Conservation (phyloP, 2,113 vertebrate genomes). For the Puffinus mauretanicus region DNA sequence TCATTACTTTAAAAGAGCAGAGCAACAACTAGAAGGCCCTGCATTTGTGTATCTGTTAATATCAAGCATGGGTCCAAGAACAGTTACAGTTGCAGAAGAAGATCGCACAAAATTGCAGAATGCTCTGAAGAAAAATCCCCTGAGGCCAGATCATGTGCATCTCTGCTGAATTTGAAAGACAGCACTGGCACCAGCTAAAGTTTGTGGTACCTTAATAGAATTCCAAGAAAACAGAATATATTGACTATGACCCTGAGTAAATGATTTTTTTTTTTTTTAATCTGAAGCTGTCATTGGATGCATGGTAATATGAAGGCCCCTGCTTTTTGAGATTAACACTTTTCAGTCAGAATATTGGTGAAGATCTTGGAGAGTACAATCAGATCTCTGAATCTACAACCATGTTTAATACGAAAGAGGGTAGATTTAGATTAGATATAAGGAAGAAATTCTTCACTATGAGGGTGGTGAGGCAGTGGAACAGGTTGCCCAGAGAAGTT, state of each 20-base stretch:
- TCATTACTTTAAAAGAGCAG: neutral
- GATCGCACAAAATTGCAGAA: neutral
- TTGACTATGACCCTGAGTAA: neutral
- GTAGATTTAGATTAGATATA: neutral
- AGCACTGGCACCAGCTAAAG: neutral
- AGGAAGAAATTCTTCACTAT: neutral
- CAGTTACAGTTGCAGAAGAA: neutral
- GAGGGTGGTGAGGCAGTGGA: neutral
- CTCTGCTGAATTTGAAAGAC: neutral
- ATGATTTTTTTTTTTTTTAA: neutral
- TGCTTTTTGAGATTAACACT: neutral
- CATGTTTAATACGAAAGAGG: neutral
- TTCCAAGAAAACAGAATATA: neutral
- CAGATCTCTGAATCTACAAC: neutral
- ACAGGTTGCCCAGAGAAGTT: no score
- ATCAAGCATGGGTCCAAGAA: neutral
- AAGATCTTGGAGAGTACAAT: neutral
- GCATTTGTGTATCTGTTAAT: neutral
- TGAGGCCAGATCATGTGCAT: neutral
- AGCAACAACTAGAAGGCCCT: neutral
- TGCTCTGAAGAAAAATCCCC: neutral
- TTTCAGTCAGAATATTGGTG: neutral
- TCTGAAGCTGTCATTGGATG: neutral
- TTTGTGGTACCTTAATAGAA: neutral
- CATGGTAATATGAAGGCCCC: neutral